Conservation (phyloP, 2,888 invertebrate species). For the Clostera curtula region DNA sequence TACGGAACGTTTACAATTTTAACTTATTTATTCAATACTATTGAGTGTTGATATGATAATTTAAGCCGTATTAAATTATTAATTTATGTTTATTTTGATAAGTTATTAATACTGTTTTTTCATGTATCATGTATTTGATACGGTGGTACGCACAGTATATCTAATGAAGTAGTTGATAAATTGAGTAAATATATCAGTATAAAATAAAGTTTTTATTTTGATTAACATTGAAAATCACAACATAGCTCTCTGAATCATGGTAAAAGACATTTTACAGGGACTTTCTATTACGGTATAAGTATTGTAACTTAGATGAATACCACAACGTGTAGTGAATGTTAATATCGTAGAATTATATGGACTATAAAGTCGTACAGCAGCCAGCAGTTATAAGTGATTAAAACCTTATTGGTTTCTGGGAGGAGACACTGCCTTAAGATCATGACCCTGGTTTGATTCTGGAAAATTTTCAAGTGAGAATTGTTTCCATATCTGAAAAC, state of each 20-base stretch:
- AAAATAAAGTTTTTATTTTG: conserved; percentile 19
- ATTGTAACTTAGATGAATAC: too few species aligned
- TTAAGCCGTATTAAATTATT: conserved; percentile 33
- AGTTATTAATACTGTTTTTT: conserved; percentile 17
- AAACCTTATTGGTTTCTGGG: too few species aligned
- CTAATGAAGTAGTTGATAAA: conserved; percentile 15
- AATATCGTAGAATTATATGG: too few species aligned
- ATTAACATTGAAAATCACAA: conserved; percentile 22
- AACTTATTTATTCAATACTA: conserved; percentile 32
- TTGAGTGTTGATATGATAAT: conserved; percentile 42
- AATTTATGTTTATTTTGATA: conserved; percentile 26
- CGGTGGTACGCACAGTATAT: conserved; percentile 26
- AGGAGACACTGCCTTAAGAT: too few species aligned
- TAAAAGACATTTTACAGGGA: conserved; percentile 63
- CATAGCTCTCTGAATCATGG: conserved; percentile 43
- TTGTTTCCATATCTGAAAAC: too few species aligned
- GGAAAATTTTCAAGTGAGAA: too few species aligned
- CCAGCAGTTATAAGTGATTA: too few species aligned
- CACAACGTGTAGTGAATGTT: too few species aligned
- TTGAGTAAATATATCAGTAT: conserved; percentile 22
- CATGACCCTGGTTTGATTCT: too few species aligned
- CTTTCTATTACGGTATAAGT: conserved; percentile 29
- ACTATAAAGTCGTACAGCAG: too few species aligned
- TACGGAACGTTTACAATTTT: conserved; percentile 25
- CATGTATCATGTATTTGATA: conserved; percentile 14